Conservation (phyloP, 2,888 invertebrate genomes). For the Acleris emargana region DNA sequence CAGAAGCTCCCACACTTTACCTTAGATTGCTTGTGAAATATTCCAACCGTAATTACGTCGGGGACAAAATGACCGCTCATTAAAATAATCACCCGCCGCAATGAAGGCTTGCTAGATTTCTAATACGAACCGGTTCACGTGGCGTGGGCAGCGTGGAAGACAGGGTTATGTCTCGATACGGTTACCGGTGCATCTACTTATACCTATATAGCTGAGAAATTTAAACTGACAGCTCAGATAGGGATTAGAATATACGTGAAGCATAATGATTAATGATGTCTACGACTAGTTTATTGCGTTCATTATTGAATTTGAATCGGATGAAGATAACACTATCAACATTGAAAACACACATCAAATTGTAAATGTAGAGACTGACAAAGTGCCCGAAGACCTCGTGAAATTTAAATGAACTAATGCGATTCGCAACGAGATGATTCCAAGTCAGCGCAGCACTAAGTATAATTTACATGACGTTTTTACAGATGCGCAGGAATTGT, state of each 20-base stretch:
- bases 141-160: constrained; percentile 29
- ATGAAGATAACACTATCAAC: background rate
- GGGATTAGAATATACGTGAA: background rate
- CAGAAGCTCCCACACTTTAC: constrained; percentile 24
- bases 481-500: constrained; percentile 50
- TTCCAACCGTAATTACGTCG: constrained; percentile 59
- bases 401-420: constrained; percentile 4
- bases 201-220: background rate
- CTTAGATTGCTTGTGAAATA: constrained; percentile 43
- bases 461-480: constrained; percentile 51
- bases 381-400: background rate
- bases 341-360: background rate
- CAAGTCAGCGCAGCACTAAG: constrained; percentile 2
- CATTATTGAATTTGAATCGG: too few species aligned
- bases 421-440: constrained; percentile 2
- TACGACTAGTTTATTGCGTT: too few species aligned
- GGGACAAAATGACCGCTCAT: constrained; percentile 71
- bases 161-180: constrained; percentile 27
- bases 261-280: too few species aligned
- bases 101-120: constrained; percentile 59
- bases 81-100: constrained; percentile 65
- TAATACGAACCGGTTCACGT: constrained; percentile 46
- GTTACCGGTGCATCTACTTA: constrained; percentile 11
- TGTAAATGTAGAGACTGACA: background rate
- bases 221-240: background rate